Conservation (phyloP, 1,140 invertebrate genomes). For the Aplysia californica region DNA sequence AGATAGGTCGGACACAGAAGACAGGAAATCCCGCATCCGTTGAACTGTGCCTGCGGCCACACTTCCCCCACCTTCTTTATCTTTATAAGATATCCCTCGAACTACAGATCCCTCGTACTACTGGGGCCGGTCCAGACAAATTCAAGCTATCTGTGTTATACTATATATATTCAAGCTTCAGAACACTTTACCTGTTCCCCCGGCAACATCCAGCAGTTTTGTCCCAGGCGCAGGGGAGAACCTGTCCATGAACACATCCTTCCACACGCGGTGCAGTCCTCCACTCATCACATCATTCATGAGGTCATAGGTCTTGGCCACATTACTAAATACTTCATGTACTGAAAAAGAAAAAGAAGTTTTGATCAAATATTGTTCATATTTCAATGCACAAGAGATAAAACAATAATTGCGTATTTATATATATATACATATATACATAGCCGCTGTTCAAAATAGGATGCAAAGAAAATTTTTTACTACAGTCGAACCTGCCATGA, state of each 20-base stretch:
- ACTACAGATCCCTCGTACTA: too few species aligned
- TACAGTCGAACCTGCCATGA: neutral
- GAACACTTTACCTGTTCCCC: constrained; percentile 82
- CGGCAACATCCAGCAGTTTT: constrained; percentile 92
- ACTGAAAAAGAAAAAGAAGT: constrained; percentile 76
- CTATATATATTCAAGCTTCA: too few species aligned
- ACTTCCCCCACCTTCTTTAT: too few species aligned
- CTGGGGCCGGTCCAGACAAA: too few species aligned
- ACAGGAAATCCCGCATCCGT: too few species aligned
- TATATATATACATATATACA: neutral
- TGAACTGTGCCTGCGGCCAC: too few species aligned
- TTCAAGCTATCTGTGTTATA: too few species aligned
- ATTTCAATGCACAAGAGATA: neutral
- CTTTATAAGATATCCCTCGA: too few species aligned
- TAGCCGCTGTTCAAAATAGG: neutral
- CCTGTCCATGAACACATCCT: constrained; percentile 90
- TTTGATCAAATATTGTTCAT: neutral
- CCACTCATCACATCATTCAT: constrained; percentile 99
- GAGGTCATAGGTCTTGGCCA: constrained; percentile 92
- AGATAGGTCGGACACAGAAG: too few species aligned
- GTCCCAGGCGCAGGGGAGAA: constrained; percentile 82
- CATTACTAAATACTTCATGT: constrained; percentile 92
- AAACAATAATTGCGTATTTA: too few species aligned
- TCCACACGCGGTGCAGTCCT: constrained; percentile 96
- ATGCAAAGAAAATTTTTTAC: neutral